Percentiles rank a stretch among this genome's conserved stretches.
These are phyloP conservation scores for Camponotus pennsylvanicus DNA, from an alignment of 1,140 invertebrate genomes.

Conservation along the genomic window DNA sequence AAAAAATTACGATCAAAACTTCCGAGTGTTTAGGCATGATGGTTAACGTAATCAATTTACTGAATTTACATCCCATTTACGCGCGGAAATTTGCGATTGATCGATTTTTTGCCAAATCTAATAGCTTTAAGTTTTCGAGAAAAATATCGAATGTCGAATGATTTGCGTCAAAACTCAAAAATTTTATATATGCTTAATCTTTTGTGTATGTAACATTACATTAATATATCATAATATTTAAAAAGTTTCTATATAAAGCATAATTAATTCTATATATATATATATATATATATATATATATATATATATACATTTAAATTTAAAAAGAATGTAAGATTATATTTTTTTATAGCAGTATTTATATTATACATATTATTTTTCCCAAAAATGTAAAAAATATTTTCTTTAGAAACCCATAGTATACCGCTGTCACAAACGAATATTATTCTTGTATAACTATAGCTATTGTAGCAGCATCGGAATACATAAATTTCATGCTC, in stretches of 20 bases:
- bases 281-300: not conserved
- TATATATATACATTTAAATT: too few relatives aligned
- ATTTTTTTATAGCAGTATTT: not conserved
- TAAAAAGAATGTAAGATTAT: too few relatives aligned
- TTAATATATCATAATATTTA: not conserved
- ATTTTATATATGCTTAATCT: not conserved
- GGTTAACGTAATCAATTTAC: slow-evolving; percentile 14
- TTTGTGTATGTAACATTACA: not conserved
- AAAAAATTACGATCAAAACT: slow-evolving; percentile 31
- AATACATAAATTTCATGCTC: not conserved
- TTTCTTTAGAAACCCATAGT: not conserved
- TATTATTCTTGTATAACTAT: not conserved
- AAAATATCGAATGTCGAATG: not conserved
- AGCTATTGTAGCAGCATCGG: not conserved
- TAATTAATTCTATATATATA: too few relatives aligned
- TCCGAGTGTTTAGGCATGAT: not conserved
- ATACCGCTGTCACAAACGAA: not conserved
- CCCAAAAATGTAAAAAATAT: not conserved
- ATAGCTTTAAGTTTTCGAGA: not conserved
- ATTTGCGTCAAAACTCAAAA: not conserved
- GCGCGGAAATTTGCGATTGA: not conserved
- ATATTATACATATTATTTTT: not conserved
- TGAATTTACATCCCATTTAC: not conserved
- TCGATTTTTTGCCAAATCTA: slow-evolving; percentile 14
- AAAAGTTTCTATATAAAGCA: not conserved